Evolutionary conservation across 2,888 invertebrate genomes (phyloP).

Genomic region (Drosophila subsilvestris): DNA sequence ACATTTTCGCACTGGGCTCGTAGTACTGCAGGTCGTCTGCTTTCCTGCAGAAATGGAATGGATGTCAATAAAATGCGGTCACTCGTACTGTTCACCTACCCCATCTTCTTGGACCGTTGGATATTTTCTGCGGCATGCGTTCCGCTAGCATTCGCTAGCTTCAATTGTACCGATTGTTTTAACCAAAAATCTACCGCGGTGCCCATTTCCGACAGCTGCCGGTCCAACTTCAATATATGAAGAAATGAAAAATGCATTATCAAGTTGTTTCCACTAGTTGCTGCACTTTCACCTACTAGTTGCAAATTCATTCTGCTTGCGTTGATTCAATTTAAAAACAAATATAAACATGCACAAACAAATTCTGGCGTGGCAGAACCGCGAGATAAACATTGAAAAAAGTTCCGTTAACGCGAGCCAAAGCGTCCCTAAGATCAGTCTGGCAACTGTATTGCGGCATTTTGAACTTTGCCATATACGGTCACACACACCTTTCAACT

Average conservation of each 20-base stretch:
- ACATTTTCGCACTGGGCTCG: conserved; percentile 37
- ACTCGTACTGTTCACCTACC: not conserved
- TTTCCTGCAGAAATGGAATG: not conserved
- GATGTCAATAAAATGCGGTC: not conserved
- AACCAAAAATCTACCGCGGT: no score
- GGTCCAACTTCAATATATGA: conserved; percentile 22
- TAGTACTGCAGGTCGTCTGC: conserved; percentile 20
- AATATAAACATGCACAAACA: not conserved
- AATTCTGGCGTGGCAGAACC: not conserved
- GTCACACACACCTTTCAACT: conserved; percentile 1
- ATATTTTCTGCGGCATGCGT: not conserved
- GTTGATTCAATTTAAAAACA: conserved; percentile 1
- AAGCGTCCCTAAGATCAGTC: not conserved
- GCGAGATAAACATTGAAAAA: not conserved
- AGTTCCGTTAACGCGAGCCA: not conserved
- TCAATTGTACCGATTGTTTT: not conserved
- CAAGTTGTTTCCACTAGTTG: not conserved
- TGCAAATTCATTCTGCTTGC: conserved; percentile 2
- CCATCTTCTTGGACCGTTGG: not conserved
- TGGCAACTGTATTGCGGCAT: not conserved
- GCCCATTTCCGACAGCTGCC: conserved; percentile 21
- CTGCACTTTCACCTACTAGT: conserved; percentile 4
- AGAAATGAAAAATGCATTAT: not conserved
- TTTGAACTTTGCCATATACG: not conserved
- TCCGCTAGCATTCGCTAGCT: not conserved